These are phyloP conservation scores for Medauroidea extradentata DNA, from an alignment of 1,140 invertebrate species.

Conservation along the genomic window DNA sequence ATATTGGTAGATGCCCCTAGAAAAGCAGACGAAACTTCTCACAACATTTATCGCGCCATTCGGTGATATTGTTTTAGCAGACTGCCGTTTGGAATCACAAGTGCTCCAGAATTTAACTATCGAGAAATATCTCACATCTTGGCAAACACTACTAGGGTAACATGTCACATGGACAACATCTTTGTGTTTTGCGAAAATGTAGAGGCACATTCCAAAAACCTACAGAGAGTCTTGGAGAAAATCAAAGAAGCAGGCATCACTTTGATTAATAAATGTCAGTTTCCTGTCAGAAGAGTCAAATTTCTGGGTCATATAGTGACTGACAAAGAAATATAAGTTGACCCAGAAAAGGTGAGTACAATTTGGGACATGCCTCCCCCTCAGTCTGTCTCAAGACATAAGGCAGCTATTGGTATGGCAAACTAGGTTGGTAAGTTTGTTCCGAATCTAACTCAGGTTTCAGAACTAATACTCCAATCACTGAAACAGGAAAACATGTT, in stretches of 20 bases:
- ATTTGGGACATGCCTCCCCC: slow-evolving; percentile 17
- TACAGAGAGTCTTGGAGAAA: slow-evolving; percentile 3
- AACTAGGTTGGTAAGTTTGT: slow-evolving; percentile 42
- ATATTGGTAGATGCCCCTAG: slow-evolving; percentile 37
- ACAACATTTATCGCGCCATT: slow-evolving; percentile 40
- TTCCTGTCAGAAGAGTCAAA: slow-evolving; percentile 12
- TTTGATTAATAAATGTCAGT: slow-evolving; percentile 13
- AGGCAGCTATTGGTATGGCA: slow-evolving; percentile 34
- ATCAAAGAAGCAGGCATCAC: slow-evolving; percentile 17
- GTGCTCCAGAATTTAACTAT: slow-evolving; percentile 19
- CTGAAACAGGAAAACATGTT: slow-evolving; percentile 26
- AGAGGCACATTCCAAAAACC: slow-evolving; percentile 2
- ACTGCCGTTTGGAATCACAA: slow-evolving; percentile 37
- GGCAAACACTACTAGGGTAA: slow-evolving; percentile 13
- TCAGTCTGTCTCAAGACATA: slow-evolving; percentile 24
- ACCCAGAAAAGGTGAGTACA: slow-evolving; percentile 32
- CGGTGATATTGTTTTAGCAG: slow-evolving; percentile 35
- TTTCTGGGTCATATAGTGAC: slow-evolving; percentile 36
- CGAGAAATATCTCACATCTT: slow-evolving; percentile 14
- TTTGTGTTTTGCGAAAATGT: slow-evolving; percentile 3
- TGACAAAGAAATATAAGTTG: slow-evolving; percentile 32
- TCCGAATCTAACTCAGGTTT: slow-evolving; percentile 25
- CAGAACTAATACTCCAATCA: slow-evolving; percentile 26
- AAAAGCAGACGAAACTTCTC: slow-evolving; percentile 27
- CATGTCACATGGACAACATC: slow-evolving; percentile 20